Percentiles rank a stretch among this genome's conserved stretches.
These are phyloP conservation scores for Cariama cristata DNA, from an alignment of 2,113 vertebrate species.

Conservation along the genomic window DNA sequence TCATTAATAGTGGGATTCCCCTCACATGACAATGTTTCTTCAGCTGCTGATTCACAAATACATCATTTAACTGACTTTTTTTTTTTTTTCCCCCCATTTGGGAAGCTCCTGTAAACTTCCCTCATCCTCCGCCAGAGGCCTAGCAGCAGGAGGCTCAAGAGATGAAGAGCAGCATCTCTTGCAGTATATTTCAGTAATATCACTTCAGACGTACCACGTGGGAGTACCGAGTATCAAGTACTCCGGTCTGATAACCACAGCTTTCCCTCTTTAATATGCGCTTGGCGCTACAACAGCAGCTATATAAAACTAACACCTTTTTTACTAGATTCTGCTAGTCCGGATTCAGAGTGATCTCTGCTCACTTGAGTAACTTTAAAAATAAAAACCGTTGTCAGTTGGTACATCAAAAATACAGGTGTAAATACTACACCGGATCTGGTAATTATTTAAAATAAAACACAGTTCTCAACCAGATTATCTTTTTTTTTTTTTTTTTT, in stretches of 20 bases:
- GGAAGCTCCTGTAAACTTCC: not conserved
- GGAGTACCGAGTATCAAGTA: not conserved
- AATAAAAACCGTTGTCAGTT: not conserved
- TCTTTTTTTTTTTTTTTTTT: not conserved
- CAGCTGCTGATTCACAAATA: conserved; percentile 30
- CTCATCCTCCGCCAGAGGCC: not conserved
- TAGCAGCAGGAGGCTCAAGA: not conserved
- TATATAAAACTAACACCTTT: conserved; percentile 15
- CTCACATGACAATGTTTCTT: not conserved
- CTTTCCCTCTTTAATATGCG: not conserved
- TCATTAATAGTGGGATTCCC: not conserved
- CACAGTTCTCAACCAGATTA: not conserved
- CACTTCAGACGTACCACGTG: not conserved
- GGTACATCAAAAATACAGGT: not conserved
- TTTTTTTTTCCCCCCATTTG: not conserved
- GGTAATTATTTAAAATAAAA: not conserved
- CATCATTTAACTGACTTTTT: not conserved
- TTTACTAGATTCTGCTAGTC: not conserved
- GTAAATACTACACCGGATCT: not conserved
- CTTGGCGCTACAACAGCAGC: not conserved
- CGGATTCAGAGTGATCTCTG: not conserved
- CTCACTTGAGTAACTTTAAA: not conserved
- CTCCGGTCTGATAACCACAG: not conserved
- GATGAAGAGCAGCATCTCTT: not conserved
- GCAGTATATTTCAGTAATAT: not conserved